Evolutionary conservation across 2,888 invertebrate species (phyloP).

Genomic region (Nephrotoma flavescens): DNA sequence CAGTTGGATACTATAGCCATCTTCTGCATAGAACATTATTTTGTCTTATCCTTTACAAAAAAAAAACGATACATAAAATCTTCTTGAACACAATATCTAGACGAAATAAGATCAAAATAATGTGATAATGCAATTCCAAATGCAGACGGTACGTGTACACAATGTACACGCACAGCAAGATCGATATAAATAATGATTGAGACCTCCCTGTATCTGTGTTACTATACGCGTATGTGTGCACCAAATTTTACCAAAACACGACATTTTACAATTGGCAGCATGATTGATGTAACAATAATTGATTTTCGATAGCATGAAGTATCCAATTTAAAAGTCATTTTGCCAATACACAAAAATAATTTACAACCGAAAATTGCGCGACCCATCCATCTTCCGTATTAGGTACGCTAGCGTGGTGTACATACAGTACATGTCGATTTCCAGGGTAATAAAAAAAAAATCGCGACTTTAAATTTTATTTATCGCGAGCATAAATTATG

Average conservation of each 20-base stretch:
- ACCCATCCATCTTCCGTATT: background rate
- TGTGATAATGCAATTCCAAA: background rate
- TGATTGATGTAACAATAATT: background rate
- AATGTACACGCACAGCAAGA: background rate
- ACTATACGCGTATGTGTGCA: background rate
- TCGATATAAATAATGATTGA: background rate
- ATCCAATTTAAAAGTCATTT: background rate
- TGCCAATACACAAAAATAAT: background rate
- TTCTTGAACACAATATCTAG: background rate
- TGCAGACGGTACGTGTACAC: background rate
- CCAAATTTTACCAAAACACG: background rate
- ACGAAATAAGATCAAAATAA: background rate
- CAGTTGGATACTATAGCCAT: background rate
- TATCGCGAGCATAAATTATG: background rate
- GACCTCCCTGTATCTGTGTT: background rate
- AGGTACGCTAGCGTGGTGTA: background rate
- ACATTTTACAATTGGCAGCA: background rate
- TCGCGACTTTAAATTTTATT: background rate
- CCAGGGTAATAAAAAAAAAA: background rate
- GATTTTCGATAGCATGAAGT: background rate
- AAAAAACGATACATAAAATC: no score
- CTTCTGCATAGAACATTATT: background rate
- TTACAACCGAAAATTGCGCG: background rate
- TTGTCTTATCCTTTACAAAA: no score
- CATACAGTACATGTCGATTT: background rate